Percentiles rank a stretch among this genome's conserved stretches.
phyloP scores from a whole-genome alignment of 2,113 vertebrate genomes.

The Limnothrissa miodon region DNA sequence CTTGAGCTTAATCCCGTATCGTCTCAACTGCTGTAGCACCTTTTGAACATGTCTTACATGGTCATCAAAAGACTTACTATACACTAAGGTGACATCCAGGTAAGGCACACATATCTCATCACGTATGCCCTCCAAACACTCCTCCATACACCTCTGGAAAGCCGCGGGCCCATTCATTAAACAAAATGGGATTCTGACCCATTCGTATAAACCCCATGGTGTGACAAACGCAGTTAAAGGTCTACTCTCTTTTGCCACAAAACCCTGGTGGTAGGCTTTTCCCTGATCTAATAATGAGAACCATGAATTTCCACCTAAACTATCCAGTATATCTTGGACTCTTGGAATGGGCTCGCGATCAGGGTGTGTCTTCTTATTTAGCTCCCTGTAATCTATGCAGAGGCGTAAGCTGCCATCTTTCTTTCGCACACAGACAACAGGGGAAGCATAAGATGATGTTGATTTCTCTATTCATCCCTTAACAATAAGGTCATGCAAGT shows the following conservation, averaged over 20 bases:
- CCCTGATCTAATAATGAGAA: neutral
- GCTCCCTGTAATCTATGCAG: neutral
- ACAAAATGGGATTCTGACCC: neutral
- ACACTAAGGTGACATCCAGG: neutral
- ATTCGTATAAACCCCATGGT: neutral
- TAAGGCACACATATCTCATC: neutral
- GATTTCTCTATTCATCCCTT: neutral
- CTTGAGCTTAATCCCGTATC: neutral
- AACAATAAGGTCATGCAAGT: neutral
- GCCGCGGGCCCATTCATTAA: neutral
- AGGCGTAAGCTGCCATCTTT: neutral
- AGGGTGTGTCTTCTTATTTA: neutral
- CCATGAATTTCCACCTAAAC: neutral
- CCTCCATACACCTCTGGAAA: neutral
- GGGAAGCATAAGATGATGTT: neutral
- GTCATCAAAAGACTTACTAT: neutral
- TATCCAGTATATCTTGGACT: neutral
- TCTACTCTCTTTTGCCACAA: neutral
- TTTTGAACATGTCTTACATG: neutral
- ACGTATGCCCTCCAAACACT: neutral
- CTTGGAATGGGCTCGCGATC: neutral
- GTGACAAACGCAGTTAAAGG: neutral
- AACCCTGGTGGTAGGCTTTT: neutral
- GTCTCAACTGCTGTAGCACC: neutral
- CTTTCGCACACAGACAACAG: neutral